Evolutionary conservation across 2,113 vertebrate species (phyloP).

Genomic region (Aptenodytes forsteri): DNA sequence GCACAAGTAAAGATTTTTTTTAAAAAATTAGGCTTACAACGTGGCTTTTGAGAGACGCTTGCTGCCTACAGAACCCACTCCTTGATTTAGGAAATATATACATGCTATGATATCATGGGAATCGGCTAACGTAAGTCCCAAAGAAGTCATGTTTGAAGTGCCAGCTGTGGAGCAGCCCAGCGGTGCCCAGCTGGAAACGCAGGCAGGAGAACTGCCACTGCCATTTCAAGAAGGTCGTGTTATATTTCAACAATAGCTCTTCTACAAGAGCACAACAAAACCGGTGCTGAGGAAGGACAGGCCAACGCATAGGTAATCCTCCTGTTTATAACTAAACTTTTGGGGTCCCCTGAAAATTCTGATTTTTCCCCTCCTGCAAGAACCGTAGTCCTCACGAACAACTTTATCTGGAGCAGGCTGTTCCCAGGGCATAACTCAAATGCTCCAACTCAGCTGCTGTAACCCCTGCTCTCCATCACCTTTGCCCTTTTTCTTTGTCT

Average conservation of each 20-base stretch:
- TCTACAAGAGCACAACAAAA: not conserved
- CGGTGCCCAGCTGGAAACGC: not conserved
- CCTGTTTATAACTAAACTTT: not conserved
- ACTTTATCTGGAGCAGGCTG: not conserved
- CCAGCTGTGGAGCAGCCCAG: not conserved
- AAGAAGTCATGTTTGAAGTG: not conserved
- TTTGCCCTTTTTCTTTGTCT: not conserved
- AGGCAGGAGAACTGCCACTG: not conserved
- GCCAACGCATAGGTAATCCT: not conserved
- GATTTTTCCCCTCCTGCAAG: not conserved
- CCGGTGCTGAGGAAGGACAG: not conserved
- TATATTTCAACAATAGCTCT: not conserved
- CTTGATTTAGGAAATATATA: not conserved
- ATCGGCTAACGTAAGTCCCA: not conserved
- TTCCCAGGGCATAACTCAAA: not conserved
- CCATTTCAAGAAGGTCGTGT: not conserved
- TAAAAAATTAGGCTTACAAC: not conserved
- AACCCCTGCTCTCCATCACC: not conserved
- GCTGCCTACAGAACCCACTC: not conserved
- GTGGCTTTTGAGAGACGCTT: not conserved
- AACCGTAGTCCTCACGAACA: not conserved
- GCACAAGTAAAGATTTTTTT: not conserved
- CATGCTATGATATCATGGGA: not conserved
- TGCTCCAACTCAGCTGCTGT: fast-evolving
- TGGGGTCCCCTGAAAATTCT: not conserved